Evolutionary conservation across 2,888 invertebrate genomes (phyloP), one percentile per base, ranked within the genome.

Genomic region (Eudemis profundana): DNA sequence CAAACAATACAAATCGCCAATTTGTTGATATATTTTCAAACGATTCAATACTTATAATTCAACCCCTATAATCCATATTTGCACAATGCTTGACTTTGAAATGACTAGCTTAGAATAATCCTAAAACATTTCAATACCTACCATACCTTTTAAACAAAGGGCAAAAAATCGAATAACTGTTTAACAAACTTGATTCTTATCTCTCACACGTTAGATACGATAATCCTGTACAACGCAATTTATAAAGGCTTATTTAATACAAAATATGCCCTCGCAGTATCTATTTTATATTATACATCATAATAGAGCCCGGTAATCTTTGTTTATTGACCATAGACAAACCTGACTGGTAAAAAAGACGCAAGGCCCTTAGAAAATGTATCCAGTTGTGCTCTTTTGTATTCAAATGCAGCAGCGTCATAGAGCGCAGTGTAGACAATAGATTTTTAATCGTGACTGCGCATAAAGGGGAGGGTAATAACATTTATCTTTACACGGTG

Each of bases 321-420:
- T 88, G 87, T 89, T 89, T 88, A 88, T 86, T 81, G 76, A 47
- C 27, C 67, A 70, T 74, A 71, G 73, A 53, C 42, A 53, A 44
- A 8, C 1, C 33, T 53, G 21, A 29, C 29, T 3, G 33, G 44
- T 14, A 53, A 46, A 33, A 65, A 53, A 10, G 59, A 42, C 40
- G 29, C 21, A 56, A 27, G 10, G 27, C 21, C 5, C 40, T 3
- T 49, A 12, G 12, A 1, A 2, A 7, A 0, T 29, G 7, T 7
- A 29, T 8, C 19, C 27, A 17, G n/a, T 44, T 56, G 29, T 0
- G 29, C 2, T n/a, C n/a, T 17, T 33, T 56, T 29, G 56, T 12
- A 19, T 19, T 1, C 8, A 1, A 5, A 14, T 40, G 14, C 0
- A 14, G 44, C 78, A 82, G 78, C 74, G 70, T 70, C 71, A 64